Evolutionary conservation across 2,113 vertebrate species (phyloP).

Genomic region (Plotosus lineatus): DNA sequence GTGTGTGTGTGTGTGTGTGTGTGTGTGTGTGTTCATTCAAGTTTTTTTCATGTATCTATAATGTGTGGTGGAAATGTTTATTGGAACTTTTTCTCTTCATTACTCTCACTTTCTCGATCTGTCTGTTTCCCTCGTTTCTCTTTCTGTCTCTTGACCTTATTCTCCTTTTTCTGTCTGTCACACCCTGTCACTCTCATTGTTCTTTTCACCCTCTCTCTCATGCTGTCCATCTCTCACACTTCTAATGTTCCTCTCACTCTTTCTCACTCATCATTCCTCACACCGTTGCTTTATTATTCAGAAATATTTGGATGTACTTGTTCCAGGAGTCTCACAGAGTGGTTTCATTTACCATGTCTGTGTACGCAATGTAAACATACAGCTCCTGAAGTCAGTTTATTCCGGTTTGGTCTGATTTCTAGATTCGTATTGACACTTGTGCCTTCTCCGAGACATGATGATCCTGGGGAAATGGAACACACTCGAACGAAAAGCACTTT

Average conservation of each 20-base stretch:
- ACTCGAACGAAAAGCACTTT: too few relatives aligned
- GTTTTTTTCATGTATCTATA: neutral
- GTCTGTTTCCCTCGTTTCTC: too few relatives aligned
- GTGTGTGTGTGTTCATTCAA: neutral
- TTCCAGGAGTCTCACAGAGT: too few relatives aligned
- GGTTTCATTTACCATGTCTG: neutral
- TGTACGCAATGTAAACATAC: neutral
- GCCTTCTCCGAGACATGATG: too few relatives aligned
- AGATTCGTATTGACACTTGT: neutral
- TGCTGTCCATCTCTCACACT: neutral
- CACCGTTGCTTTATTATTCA: neutral
- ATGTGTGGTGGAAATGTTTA: constrained; percentile 13
- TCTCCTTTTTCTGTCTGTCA: too few relatives aligned
- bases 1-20: neutral
- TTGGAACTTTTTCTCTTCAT: neutral
- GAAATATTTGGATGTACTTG: neutral
- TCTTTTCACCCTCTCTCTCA: too few relatives aligned
- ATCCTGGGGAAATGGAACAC: too few relatives aligned
- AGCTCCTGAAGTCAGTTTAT: neutral
- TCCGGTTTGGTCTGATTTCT: neutral
- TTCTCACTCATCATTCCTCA: neutral
- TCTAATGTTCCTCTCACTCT: too few relatives aligned
- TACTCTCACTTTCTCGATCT: neutral
- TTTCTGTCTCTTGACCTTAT: too few relatives aligned
- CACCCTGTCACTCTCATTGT: too few relatives aligned